A percentile compares a stretch with the other conserved stretches of the same genome.
Evolutionary conservation across 2,113 vertebrate species (phyloP).

Genomic region (Phocoena phocoena): DNA sequence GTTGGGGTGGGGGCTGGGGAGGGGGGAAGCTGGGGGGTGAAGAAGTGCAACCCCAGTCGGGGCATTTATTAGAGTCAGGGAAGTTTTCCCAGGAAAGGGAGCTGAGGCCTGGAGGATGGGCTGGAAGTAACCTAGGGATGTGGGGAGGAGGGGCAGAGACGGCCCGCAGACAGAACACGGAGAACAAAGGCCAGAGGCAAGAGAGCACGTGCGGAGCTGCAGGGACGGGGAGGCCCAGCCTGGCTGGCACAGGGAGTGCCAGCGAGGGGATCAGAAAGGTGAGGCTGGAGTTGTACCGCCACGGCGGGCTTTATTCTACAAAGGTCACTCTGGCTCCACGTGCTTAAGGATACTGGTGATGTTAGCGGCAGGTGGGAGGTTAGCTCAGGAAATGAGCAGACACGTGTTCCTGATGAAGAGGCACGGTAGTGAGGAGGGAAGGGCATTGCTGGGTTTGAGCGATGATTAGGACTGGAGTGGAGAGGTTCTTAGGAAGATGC

Average conservation of each 20-base stretch:
- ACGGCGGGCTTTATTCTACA: background rate
- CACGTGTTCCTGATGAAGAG: background rate
- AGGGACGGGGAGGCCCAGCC: background rate
- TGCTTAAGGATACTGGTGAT: background rate
- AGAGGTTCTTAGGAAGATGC: background rate
- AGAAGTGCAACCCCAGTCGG: accelerated
- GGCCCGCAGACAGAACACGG: background rate
- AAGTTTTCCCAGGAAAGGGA: background rate
- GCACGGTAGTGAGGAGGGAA: no score
- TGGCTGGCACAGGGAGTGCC: background rate
- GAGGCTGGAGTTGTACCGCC: background rate
- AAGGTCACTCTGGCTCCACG: background rate
- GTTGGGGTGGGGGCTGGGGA: no score
- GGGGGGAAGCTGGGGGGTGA: background rate
- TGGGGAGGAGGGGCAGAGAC: background rate
- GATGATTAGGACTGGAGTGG: background rate
- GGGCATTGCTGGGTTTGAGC: background rate
- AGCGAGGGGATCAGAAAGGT: background rate
- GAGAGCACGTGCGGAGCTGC: background rate
- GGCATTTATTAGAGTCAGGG: background rate
- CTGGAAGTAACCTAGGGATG: no score
- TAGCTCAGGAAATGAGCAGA: background rate
- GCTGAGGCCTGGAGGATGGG: background rate
- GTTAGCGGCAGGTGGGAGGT: background rate
- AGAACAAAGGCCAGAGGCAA: background rate